These are phyloP conservation scores for Porites rus DNA, from an alignment of 92 coral and sea anemone genomes.

Conservation along the genomic window DNA sequence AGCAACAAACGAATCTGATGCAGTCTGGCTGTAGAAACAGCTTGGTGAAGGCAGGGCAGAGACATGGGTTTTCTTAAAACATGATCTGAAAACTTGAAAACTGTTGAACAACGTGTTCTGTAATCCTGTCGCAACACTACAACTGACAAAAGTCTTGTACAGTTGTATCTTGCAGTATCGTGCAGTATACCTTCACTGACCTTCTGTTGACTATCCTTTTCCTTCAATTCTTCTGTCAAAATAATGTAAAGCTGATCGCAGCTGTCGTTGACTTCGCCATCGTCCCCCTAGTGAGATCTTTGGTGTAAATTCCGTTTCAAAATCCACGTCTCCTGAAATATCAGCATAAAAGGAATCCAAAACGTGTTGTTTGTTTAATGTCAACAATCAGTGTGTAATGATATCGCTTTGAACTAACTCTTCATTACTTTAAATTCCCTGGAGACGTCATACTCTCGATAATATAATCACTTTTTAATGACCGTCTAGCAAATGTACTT, in stretches of 20 bases:
- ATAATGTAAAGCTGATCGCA: too few species aligned
- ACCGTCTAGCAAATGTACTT: neutral
- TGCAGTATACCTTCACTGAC: too few species aligned
- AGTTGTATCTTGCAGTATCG: too few species aligned
- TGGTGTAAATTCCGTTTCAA: neutral
- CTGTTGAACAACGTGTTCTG: neutral
- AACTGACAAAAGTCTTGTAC: too few species aligned
- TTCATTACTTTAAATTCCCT: neutral
- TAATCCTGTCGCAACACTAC: too few species aligned
- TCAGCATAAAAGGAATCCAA: neutral
- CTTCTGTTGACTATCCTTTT: too few species aligned
- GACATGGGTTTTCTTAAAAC: slow-evolving; percentile 33
- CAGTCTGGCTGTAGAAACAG: slow-evolving; percentile 64
- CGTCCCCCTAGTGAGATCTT: neutral
- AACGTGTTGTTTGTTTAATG: slow-evolving; percentile 9
- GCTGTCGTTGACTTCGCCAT: neutral
- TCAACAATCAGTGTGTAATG: slow-evolving; percentile 1
- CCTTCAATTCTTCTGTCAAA: too few species aligned
- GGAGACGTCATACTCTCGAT: slow-evolving; percentile 10
- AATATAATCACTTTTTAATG: slow-evolving; percentile 38
- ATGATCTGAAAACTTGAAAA: neutral
- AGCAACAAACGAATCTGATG: slow-evolving; percentile 80
- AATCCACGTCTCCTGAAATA: neutral
- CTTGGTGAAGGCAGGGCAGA: slow-evolving; percentile 49
- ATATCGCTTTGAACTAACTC: neutral